phyloP scores from a whole-genome alignment of 1,140 invertebrate genomes.

The Bicyclus anynana region DNA sequence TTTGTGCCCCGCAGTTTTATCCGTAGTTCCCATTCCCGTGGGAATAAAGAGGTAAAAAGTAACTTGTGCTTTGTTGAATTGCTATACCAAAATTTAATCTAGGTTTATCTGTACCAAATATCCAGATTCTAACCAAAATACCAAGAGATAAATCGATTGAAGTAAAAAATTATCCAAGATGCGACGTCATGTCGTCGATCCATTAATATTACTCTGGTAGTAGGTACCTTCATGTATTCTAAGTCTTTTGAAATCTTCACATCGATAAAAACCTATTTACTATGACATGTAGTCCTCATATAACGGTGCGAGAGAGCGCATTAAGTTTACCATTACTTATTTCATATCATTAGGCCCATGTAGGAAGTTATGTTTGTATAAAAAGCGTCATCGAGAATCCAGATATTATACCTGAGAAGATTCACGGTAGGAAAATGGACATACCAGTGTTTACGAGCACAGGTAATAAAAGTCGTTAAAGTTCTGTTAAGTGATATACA shows the following conservation, averaged over 20 bases:
- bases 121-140: no score
- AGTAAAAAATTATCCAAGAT: no score
- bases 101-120: no score
- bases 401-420: constrained; percentile 11
- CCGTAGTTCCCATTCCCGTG: no score
- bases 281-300: constrained; percentile 37
- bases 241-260: constrained; percentile 13
- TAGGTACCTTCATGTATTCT: neutral
- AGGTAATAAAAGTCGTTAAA: constrained; percentile 31
- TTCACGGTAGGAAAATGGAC: constrained; percentile 39
- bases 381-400: constrained; percentile 30
- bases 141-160: no score
- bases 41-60: no score
- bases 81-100: no score
- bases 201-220: neutral
- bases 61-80: no score
- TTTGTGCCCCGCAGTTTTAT: no score
- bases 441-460: constrained; percentile 36
- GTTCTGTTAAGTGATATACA: neutral
- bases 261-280: constrained; percentile 32
- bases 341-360: constrained; percentile 35
- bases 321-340: constrained; percentile 19
- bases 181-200: neutral
- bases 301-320: constrained; percentile 29
- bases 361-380: constrained; percentile 34